These are phyloP conservation scores for Andrena dorsata DNA, from an alignment of 2,888 invertebrate genomes.

Conservation along the genomic window DNA sequence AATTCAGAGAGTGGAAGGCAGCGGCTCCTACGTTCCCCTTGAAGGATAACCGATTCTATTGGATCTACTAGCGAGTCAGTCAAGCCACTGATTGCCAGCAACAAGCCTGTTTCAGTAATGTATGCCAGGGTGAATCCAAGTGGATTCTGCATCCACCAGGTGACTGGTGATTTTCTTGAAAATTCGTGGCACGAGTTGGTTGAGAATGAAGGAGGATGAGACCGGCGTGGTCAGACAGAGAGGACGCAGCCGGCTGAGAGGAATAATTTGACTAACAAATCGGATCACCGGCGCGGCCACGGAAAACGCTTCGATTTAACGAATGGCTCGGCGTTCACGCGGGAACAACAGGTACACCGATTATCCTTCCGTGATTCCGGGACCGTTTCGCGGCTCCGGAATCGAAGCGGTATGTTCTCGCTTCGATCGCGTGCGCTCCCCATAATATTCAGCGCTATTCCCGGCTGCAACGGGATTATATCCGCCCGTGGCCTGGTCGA, in stretches of 20 bases:
- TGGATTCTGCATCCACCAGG: neutral
- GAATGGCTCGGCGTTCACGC: slow-evolving; percentile 47
- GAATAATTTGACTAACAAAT: slow-evolving; percentile 59
- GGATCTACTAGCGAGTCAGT: no score
- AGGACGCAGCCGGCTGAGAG: slow-evolving; percentile 12
- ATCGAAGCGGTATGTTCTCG: slow-evolving; percentile 50
- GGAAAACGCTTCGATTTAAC: slow-evolving; percentile 54
- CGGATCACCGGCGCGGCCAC: slow-evolving; percentile 37
- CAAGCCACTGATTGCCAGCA: neutral
- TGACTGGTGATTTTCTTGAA: neutral
- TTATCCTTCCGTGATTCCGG: slow-evolving; percentile 57
- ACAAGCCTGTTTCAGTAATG: neutral
- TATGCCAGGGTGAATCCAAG: neutral
- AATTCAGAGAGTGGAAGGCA: neutral
- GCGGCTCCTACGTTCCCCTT: no score
- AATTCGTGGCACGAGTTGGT: neutral
- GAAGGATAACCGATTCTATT: no score
- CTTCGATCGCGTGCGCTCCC: slow-evolving; percentile 29
- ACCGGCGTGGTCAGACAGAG: neutral
- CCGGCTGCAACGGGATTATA: slow-evolving; percentile 41
- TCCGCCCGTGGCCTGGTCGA: neutral
- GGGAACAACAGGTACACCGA: slow-evolving; percentile 58
- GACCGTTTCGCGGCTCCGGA: slow-evolving; percentile 38
- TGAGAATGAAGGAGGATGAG: neutral
- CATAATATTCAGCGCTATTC: slow-evolving; percentile 49